A percentile compares a stretch with the other conserved stretches of the same genome.
Conservation (phyloP, 2,888 invertebrate genomes). For the Lithophane ornitopus region DNA sequence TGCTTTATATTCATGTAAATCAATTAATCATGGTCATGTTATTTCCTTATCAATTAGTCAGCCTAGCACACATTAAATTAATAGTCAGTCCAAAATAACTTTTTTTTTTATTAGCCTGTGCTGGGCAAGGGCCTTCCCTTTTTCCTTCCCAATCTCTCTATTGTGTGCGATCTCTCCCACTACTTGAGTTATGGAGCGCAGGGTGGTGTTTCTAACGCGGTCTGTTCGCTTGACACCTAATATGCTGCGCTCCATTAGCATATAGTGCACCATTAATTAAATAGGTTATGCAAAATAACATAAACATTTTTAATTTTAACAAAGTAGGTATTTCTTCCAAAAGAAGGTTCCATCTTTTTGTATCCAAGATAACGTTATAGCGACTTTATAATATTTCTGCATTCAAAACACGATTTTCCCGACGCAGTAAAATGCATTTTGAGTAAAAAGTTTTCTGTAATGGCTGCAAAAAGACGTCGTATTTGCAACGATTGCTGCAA, state of each 20-base stretch:
- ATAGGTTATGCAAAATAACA: too few species aligned
- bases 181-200: too few species aligned
- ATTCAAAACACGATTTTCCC: conserved; percentile 4
- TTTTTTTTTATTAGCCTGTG: too few species aligned
- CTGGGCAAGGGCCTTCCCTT: too few species aligned
- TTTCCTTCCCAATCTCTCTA: too few species aligned
- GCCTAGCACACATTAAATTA: background rate
- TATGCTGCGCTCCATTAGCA: too few species aligned
- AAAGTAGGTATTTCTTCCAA: background rate
- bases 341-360: background rate
- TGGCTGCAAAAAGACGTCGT: conserved; percentile 29
- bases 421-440: conserved; percentile 35
- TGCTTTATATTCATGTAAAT: background rate
- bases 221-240: too few species aligned
- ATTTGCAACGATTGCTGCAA: conserved; percentile 39
- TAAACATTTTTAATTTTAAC: background rate
- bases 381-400: background rate
- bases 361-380: background rate
- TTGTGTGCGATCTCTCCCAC: too few species aligned
- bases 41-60: background rate
- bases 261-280: too few species aligned
- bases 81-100: background rate
- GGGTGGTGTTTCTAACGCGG: too few species aligned
- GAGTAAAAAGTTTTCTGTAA: conserved; percentile 21
- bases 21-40: conserved; percentile 7